Base-by-base conservation (phyloP, 2,888 invertebrate genomes). In the Portevinia maculata region DNA sequence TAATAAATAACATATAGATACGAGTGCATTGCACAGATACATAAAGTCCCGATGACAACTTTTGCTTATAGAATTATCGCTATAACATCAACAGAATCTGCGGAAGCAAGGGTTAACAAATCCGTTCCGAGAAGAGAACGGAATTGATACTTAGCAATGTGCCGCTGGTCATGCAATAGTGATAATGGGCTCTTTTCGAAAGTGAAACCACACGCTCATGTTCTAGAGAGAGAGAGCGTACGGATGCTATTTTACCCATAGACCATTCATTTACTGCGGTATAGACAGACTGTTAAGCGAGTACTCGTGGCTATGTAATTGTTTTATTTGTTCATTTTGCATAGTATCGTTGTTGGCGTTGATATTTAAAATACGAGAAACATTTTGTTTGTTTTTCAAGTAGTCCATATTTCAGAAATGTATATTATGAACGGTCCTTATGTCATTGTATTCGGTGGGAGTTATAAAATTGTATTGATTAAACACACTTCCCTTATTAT, bases 61-160 rank as follows among this genome's bases (percentile, higher is more conserved):
- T 62, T n/a, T 62, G 48, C 67, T 67, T 67, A 74, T 79, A 17
- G 62, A 64, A 78, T 71, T 46, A 70, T 70, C 55, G 34, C 48
- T 50, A 64, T 44, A 67, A 41, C 46, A 69, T 37, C 37, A 46
- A 13, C 37, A 32, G 46, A 21, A 46, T 19, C 11, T 41, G 17
- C 37, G 13, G 15, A 13, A 32, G 41, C 30, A 50, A 17, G 30
- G 39, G 4, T 30, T 13, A 53, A 53, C 32, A 30, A 32, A 53
- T 53, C 41, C 53, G 65, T 65, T 44, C 41, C 39, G 21, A 59
- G 50, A 30, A 59, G 34, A 32, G 53, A 41, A 44, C 50, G 24
- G 32, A 21, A 65, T 48, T 50, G 53, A 46, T 46, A 69, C 67
- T 53, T 60, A 60, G 30, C 57, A 75, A 32, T 60, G 50, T 65